Evolutionary conservation across 2,113 vertebrate genomes (phyloP), one percentile per base, ranked within the genome.

Genomic region (Gopherus evgoodei): DNA sequence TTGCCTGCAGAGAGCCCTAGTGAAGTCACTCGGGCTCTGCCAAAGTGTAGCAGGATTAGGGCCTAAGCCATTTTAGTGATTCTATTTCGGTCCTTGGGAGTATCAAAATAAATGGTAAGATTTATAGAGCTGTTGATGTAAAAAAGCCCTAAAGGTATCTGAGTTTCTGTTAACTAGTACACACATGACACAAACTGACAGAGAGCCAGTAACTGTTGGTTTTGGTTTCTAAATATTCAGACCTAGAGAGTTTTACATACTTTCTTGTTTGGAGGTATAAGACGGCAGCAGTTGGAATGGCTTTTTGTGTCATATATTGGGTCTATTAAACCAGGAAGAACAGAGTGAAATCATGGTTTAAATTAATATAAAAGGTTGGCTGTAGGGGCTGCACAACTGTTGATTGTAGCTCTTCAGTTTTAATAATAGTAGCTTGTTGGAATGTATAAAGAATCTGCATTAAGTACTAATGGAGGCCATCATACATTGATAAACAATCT

Each of bases 171-270:
- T 52, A 95, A 95, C 27, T 57, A 81, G 80, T 49, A 91, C 87
- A 56, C 87, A 90, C 27, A 95, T 78, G 86, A 92, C 76, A 88
- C 1, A 2, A 72, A 85, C 72, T 75, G 82, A 93, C 52, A 92
- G 83, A 27, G 22, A 95, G 87, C 87, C 90, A 87, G 69, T 52
- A 94, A 95, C 86, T 93, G 76, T 86, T 69, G 87, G 21, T 94
- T 93, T 95, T 89, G 86, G 38, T 88, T 96, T 88, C 87, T 84
- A 38, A 81, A 88, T 87, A 87, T 86, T 95, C 42, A 78, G 88
- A 93, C 94, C 44, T 1, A 2, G 87, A n/a, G 8, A 47, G 21
- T 76, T 85, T 35, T 93, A 13, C 13, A 7, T 82, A 90, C 53
- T 54, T 93, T 65, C 47, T 65, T 59, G 29, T 87, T 90, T 93